These are phyloP conservation scores for Hyaena hyaena DNA, from an alignment of 2,113 vertebrate species.

Conservation along the genomic window DNA sequence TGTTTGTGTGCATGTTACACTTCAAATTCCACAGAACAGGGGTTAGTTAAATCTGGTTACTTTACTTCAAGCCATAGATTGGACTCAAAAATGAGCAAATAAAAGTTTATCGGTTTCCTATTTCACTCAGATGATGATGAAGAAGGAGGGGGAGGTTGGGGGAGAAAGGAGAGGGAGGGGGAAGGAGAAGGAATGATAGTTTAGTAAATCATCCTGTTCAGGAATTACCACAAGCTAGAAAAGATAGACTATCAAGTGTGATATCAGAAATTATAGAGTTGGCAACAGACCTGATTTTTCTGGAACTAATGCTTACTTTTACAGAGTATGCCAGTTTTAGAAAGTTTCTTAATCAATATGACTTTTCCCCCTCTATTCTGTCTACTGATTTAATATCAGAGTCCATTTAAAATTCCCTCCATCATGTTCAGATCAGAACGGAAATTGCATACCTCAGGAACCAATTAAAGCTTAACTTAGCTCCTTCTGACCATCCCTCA, in stretches of 20 bases:
- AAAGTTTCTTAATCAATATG: slow-evolving; percentile 41
- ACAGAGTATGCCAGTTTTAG: background rate
- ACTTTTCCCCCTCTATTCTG: background rate
- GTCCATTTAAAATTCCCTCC: slow-evolving; percentile 65
- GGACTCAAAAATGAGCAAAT: slow-evolving; percentile 25
- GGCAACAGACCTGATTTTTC: slow-evolving; percentile 32
- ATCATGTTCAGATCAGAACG: slow-evolving; percentile 60
- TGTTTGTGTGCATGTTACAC: background rate
- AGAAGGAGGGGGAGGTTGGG: too few relatives aligned
- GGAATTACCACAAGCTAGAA: slow-evolving; percentile 25
- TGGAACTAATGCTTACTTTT: slow-evolving; percentile 18
- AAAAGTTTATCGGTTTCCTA: background rate
- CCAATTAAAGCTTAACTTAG: slow-evolving; percentile 76
- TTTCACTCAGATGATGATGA: background rate
- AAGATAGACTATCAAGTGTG: slow-evolving; percentile 33
- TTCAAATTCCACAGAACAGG: slow-evolving; percentile 2
- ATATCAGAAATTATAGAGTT: slow-evolving; percentile 40
- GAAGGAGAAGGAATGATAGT: background rate
- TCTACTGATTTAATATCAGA: slow-evolving; percentile 51
- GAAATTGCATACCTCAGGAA: slow-evolving; percentile 71
- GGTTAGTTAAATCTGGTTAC: slow-evolving; percentile 15
- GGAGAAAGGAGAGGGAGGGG: too few relatives aligned
- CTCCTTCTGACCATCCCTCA: slow-evolving; percentile 69
- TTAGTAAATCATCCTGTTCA: slow-evolving; percentile 11
- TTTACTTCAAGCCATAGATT: background rate